Evolutionary conservation across 2,888 invertebrate genomes (phyloP).

Genomic region (Deroplatys truncata): DNA sequence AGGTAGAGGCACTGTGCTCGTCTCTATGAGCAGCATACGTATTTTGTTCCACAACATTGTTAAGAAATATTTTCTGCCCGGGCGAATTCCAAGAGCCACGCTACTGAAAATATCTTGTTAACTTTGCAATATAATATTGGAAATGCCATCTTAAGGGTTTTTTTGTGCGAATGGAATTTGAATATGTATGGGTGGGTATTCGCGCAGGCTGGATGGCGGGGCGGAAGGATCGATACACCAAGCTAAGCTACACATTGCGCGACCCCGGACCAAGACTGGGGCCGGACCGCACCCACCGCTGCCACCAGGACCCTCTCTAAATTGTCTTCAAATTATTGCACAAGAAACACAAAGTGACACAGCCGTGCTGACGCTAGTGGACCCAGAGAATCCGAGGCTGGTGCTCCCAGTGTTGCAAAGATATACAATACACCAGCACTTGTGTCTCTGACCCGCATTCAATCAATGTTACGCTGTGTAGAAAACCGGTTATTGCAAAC

Average conservation of each 20-base stretch:
- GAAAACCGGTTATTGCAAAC: too few relatives aligned
- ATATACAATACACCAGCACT: too few relatives aligned
- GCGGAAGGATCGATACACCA: not conserved
- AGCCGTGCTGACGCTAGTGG: not conserved
- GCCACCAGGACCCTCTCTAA: not conserved
- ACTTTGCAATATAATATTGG: not conserved
- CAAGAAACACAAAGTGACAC: not conserved
- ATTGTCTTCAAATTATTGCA: not conserved
- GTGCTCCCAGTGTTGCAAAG: too few relatives aligned
- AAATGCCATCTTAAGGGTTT: not conserved
- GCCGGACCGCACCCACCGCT: not conserved
- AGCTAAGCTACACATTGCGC: not conserved
- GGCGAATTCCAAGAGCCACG: not conserved
- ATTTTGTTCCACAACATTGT: not conserved
- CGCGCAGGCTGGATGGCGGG: not conserved
- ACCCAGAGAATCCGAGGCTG: too few relatives aligned
- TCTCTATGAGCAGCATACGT: not conserved
- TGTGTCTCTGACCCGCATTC: too few relatives aligned
- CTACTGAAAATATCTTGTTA: not conserved
- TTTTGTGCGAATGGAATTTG: not conserved
- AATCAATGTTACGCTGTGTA: too few relatives aligned
- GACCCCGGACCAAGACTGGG: not conserved
- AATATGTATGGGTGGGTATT: not conserved
- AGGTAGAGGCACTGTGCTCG: too few relatives aligned
- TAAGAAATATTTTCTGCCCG: not conserved